Conservation (phyloP, 1,140 invertebrate genomes). For the Rhagoletis zephyria region DNA sequence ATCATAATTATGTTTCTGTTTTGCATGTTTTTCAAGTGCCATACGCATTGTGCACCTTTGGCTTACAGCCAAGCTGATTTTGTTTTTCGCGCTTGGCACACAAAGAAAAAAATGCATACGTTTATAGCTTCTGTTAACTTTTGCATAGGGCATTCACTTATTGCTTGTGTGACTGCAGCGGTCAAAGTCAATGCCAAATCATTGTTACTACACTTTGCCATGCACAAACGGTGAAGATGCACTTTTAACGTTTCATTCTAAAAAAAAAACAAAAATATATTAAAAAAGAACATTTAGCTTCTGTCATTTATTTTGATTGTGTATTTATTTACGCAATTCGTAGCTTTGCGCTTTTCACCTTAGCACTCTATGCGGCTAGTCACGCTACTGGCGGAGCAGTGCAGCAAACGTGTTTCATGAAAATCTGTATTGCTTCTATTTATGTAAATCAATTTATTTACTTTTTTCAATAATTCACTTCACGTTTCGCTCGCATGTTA, state of each 20-base stretch:
- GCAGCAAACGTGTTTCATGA: background rate
- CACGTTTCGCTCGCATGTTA: constrained; percentile 8
- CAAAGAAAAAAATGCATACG: background rate
- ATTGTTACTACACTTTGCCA: background rate
- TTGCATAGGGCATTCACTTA: constrained; percentile 4
- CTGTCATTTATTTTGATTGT: background rate
- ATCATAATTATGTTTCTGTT: no score
- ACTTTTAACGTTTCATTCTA: background rate
- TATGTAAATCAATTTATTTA: background rate
- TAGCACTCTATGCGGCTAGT: background rate
- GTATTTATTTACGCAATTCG: background rate
- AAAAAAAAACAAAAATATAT: background rate
- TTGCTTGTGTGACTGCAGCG: background rate
- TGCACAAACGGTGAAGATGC: background rate
- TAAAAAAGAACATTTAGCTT: background rate
- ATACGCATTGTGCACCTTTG: constrained; percentile 24
- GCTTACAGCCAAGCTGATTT: constrained; percentile 6
- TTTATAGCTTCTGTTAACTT: constrained; percentile 3
- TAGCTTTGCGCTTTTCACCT: background rate
- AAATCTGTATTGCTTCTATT: background rate
- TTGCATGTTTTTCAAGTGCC: background rate
- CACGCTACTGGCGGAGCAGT: background rate
- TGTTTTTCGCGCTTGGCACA: background rate
- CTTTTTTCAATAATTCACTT: constrained; percentile 6
- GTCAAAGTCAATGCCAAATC: constrained; percentile 41